A percentile compares a stretch with the other conserved stretches of the same genome.
Conservation (phyloP, 2,888 invertebrate genomes). For the Parochlus steinenii region DNA sequence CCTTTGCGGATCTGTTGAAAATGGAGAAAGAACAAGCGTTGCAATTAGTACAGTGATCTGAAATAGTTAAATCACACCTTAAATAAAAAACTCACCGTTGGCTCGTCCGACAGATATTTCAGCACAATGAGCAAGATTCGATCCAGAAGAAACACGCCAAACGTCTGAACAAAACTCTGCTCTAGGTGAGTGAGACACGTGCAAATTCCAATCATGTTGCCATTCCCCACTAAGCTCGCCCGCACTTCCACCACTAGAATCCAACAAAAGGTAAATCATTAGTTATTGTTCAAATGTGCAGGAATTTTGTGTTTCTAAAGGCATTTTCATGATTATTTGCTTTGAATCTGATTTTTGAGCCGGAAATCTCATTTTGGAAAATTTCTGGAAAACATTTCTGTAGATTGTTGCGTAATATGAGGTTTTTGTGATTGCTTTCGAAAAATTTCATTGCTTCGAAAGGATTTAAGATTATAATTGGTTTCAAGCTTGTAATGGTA, state of each 20-base stretch:
- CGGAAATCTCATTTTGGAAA: no score
- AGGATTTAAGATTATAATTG: no score
- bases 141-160: conserved; percentile 11
- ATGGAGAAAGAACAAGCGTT: background rate
- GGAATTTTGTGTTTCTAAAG: no score
- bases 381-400: no score
- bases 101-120: conserved; percentile 11
- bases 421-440: no score
- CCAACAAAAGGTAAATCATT: background rate
- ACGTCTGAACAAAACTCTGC: conserved; percentile 11
- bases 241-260: conserved; percentile 11
- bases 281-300: no score
- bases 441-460: no score
- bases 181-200: conserved; percentile 12
- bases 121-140: conserved; percentile 10
- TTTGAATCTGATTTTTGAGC: no score
- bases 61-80: background rate
- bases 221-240: conserved; percentile 11
- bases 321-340: no score
- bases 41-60: background rate
- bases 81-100: conserved; percentile 10
- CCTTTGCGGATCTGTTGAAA: conserved; percentile 11
- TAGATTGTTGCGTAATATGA: no score
- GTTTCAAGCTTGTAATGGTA: no score
- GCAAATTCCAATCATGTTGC: conserved; percentile 11